Conservation (phyloP, 2,888 invertebrate species). For the Phlogophora meticulosa region DNA sequence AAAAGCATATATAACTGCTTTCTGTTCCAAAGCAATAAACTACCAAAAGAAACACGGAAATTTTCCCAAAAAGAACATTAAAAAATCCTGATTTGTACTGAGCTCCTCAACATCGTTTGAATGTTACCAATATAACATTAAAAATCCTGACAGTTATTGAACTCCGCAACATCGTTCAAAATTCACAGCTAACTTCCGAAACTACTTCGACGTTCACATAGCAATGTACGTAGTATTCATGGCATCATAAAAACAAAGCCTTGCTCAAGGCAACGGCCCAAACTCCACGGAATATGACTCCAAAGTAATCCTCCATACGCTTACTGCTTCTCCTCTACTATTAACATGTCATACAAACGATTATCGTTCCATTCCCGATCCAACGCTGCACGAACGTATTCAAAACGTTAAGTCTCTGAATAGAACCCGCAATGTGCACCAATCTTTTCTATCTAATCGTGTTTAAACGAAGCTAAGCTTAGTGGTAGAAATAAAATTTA, state of each 20-base stretch:
- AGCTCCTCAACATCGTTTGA: no score
- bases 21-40: no score
- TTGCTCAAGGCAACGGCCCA: conserved; percentile 46
- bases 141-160: neutral
- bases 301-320: conserved; percentile 53
- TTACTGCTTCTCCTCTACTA: conserved; percentile 21
- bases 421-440: conserved; percentile 38
- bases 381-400: conserved; percentile 45
- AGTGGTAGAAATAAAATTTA: conserved; percentile 61
- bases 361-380: conserved; percentile 47
- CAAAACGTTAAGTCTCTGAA: conserved; percentile 35
- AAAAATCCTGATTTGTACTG: no score
- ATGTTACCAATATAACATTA: no score
- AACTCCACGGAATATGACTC: conserved; percentile 49
- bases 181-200: conserved; percentile 44
- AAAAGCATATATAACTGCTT: no score
- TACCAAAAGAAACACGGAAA: no score
- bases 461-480: conserved; percentile 44
- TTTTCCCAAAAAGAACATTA: no score
- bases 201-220: conserved; percentile 21
- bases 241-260: conserved; percentile 43
- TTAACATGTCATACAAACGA: conserved; percentile 49
- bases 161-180: conserved; percentile 19
- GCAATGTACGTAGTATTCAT: conserved; percentile 37
- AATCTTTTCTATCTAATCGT: conserved; percentile 50